A percentile compares a stretch with the other conserved stretches of the same genome.
These are phyloP conservation scores for Arctia plantaginis DNA, from an alignment of 2,888 invertebrate species.

Conservation along the genomic window DNA sequence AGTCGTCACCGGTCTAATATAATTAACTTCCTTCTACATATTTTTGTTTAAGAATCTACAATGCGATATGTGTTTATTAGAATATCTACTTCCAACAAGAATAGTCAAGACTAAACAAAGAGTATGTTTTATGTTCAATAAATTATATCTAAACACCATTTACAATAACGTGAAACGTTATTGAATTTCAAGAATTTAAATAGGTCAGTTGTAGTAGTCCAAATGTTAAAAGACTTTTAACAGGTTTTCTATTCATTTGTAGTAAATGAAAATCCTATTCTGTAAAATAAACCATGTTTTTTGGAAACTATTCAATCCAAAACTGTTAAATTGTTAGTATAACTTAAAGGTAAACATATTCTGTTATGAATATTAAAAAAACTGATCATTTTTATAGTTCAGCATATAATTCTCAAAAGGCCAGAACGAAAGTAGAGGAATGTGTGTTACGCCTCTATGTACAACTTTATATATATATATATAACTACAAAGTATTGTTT, in stretches of 20 bases:
- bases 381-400: no score
- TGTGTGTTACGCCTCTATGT: no score
- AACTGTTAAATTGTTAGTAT: background rate
- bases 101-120: background rate
- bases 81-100: background rate
- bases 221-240: background rate
- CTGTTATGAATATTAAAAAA: no score
- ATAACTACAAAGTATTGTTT: no score
- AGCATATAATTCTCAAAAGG: no score
- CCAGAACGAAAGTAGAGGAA: no score
- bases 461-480: no score
- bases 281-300: background rate
- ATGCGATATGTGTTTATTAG: background rate
- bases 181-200: background rate
- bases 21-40: background rate
- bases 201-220: background rate
- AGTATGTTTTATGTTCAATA: background rate
- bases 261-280: background rate
- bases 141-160: background rate
- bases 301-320: background rate
- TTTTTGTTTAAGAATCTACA: background rate
- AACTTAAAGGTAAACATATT: no score
- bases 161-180: background rate
- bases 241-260: background rate
- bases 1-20: background rate